Evolutionary conservation across 2,888 invertebrate genomes (phyloP).

Genomic region (Drosophila peninsularis): DNA sequence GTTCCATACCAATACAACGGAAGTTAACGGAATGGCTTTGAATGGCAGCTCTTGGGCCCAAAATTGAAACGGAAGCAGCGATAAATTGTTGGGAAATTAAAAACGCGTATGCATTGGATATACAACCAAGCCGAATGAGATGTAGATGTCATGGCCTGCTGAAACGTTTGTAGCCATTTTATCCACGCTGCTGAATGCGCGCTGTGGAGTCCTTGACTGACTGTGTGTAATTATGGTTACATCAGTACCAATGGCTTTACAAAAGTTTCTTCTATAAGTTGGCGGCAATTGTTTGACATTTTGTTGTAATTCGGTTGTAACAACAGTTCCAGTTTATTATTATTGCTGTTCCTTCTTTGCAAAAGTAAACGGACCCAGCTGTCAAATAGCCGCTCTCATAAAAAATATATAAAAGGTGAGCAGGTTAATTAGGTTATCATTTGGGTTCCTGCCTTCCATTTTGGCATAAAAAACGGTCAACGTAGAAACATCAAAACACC

Average conservation of each 20-base stretch:
- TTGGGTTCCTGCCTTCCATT: constrained; percentile 35
- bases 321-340: constrained; percentile 40
- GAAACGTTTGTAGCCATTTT: constrained; percentile 47
- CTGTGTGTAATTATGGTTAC: constrained; percentile 31
- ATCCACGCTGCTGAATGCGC: constrained; percentile 15
- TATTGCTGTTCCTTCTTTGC: constrained; percentile 21
- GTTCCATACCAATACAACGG: constrained; percentile 69
- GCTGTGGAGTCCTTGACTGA: constrained; percentile 16
- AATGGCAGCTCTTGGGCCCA: constrained; percentile 47
- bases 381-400: neutral
- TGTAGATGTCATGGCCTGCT: constrained; percentile 10
- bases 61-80: constrained; percentile 56
- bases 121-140: constrained; percentile 16
- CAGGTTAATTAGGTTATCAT: constrained; percentile 79
- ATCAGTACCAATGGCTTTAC: constrained; percentile 1
- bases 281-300: constrained; percentile 61
- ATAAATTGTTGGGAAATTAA: constrained; percentile 74
- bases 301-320: constrained; percentile 72
- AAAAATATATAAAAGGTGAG: constrained; percentile 33
- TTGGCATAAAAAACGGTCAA: constrained; percentile 23
- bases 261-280: constrained; percentile 18
- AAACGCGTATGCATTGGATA: constrained; percentile 55
- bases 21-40: constrained; percentile 68
- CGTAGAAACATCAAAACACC: constrained; percentile 28
- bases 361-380: constrained; percentile 32